Conservation (phyloP, 2,113 vertebrate species). For the Electrona antarctica region DNA sequence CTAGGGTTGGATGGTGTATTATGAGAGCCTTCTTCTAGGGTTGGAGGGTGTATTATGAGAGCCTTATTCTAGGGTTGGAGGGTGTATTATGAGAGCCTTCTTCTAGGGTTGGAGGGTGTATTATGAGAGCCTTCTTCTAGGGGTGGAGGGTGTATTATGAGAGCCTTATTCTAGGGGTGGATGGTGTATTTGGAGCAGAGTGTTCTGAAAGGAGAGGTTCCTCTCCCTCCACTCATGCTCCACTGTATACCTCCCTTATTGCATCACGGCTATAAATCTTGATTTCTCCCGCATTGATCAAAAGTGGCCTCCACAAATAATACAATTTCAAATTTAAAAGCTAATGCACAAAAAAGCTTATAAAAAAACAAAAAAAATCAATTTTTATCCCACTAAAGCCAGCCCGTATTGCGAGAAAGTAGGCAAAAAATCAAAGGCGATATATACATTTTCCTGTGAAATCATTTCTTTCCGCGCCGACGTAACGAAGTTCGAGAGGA, state of each 20-base stretch:
- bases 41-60: constrained; percentile 12
- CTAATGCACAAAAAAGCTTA: constrained; percentile 84
- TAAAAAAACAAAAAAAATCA: constrained; percentile 87
- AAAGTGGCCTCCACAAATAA: constrained; percentile 82
- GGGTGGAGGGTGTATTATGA: neutral
- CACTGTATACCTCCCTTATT: constrained; percentile 59
- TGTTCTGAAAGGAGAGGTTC: neutral
- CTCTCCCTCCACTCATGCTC: constrained; percentile 16
- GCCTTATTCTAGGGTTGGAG: constrained; percentile 12
- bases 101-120: constrained; percentile 19
- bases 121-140: neutral
- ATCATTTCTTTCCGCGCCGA: constrained; percentile 77
- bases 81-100: constrained; percentile 10
- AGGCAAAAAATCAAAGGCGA: constrained; percentile 83
- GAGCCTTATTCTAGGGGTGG: constrained; percentile 12
- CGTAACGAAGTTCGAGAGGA: constrained; percentile 77
- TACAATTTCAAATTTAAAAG: constrained; percentile 83
- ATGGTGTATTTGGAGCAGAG: constrained; percentile 30
- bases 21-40: constrained; percentile 5
- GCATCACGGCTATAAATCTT: constrained; percentile 81
- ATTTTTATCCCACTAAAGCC: constrained; percentile 83
- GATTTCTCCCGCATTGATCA: constrained; percentile 81
- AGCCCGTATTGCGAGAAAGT: constrained; percentile 78
- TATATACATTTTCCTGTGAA: constrained; percentile 82
- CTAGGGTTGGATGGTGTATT: constrained; percentile 24